Conservation (phyloP, 2,888 invertebrate genomes). For the Netelia inedita region DNA sequence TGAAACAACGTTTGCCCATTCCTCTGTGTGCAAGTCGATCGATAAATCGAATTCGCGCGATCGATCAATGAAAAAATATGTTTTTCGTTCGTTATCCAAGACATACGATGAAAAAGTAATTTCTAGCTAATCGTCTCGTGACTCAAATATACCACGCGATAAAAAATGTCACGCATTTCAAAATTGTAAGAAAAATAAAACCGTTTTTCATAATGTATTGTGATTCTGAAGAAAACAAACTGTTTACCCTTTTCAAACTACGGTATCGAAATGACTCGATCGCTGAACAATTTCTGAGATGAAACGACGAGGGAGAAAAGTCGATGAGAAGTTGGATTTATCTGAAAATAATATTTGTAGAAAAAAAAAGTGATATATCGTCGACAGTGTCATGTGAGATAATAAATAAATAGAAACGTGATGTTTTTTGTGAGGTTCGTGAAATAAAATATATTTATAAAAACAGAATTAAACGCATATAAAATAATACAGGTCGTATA, state of each 20-base stretch:
- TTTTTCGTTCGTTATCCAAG: constrained; percentile 10
- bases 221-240: not conserved
- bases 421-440: constrained; percentile 71
- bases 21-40: constrained; percentile 33
- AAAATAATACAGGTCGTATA: constrained; percentile 83
- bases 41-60: constrained; percentile 10
- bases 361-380: not conserved
- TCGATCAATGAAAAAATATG: constrained; percentile 25
- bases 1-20: not conserved
- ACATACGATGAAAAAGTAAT: not conserved
- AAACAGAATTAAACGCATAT: constrained; percentile 83
- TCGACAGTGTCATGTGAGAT: constrained; percentile 2
- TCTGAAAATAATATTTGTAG: not conserved
- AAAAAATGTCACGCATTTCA: too few relatives aligned
- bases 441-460: constrained; percentile 85
- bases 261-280: not conserved
- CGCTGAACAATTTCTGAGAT: not conserved
- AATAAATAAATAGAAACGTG: constrained; percentile 59
- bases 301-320: not conserved
- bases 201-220: too few relatives aligned
- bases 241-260: not conserved
- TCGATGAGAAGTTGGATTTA: not conserved
- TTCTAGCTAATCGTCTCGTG: not conserved
- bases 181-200: too few relatives aligned
- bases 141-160: too few relatives aligned